phyloP scores from a whole-genome alignment of 64 coral and sea anemone genomes.

The Anthopleura sola region DNA sequence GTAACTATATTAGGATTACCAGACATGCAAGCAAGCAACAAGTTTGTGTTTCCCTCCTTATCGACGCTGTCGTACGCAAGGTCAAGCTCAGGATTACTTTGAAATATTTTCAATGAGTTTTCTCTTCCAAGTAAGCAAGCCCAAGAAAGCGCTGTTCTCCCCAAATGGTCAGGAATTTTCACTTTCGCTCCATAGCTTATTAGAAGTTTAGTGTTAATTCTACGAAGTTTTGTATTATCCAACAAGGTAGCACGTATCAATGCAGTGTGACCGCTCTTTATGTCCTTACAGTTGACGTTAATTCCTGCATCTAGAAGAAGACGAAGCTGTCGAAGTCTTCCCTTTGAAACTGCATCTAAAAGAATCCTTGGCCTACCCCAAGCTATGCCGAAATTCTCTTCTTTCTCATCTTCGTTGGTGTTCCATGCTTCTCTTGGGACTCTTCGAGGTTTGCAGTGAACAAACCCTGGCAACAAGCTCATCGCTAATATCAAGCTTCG shows the following conservation, averaged over 20 bases:
- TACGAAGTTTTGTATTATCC: constrained; percentile 67
- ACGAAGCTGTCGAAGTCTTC: constrained; percentile 64
- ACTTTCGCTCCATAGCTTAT: constrained; percentile 79
- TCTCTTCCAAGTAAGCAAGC: constrained; percentile 65
- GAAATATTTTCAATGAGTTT: constrained; percentile 70
- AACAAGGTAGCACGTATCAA: constrained; percentile 75
- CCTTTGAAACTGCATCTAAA: constrained; percentile 67
- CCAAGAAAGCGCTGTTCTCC: constrained; percentile 79
- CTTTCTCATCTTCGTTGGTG: background rate
- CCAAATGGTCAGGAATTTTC: constrained; percentile 38
- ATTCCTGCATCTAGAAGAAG: constrained; percentile 82
- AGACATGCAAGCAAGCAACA: constrained; percentile 80
- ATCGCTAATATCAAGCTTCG: background rate
- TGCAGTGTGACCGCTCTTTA: constrained; percentile 66
- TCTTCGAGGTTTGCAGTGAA: background rate
- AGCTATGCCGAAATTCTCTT: background rate
- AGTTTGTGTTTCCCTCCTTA: constrained; percentile 66
- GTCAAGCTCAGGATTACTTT: constrained; percentile 68
- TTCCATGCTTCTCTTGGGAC: background rate
- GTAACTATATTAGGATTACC: constrained; percentile 70
- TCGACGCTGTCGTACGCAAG: constrained; percentile 57
- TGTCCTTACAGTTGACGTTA: constrained; percentile 83
- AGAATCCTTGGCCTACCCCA: constrained; percentile 69
- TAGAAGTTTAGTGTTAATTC: constrained; percentile 60
- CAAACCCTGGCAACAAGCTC: background rate